Conservation (phyloP, 1,140 invertebrate species). For the Solenopsis invicta region DNA sequence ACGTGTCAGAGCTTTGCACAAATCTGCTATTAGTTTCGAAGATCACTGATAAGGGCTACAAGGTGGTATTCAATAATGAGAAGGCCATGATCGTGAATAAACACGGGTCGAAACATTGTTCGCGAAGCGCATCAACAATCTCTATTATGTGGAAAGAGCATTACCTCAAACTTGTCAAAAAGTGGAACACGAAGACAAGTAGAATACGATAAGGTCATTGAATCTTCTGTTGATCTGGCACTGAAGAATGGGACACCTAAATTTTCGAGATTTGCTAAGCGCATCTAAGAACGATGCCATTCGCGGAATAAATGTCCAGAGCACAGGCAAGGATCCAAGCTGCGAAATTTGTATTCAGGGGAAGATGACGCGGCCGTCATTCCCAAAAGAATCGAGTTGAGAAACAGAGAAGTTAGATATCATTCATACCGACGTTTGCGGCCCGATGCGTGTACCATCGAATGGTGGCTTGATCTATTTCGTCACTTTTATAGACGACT, state of each 20-base stretch:
- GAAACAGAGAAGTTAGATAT: background rate
- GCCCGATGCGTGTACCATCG: background rate
- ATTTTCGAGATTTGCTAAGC: background rate
- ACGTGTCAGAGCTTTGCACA: background rate
- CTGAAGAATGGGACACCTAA: background rate
- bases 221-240: background rate
- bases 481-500: constrained; percentile 9
- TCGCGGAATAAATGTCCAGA: background rate
- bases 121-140: background rate
- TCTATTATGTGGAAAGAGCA: constrained; percentile 13
- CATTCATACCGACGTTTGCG: constrained; percentile 9
- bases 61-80: no score
- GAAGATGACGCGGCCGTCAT: background rate
- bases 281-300: background rate
- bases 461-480: background rate
- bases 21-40: background rate
- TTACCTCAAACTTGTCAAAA: background rate
- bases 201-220: background rate
- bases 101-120: background rate
- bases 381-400: background rate
- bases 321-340: background rate
- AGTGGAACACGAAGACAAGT: no score
- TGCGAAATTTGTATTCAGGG: constrained; percentile 18
- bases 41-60: no score
- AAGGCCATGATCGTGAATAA: no score